phyloP scores from a whole-genome alignment of 2,113 vertebrate genomes.

The Dunckerocampus dactyliophorus region DNA sequence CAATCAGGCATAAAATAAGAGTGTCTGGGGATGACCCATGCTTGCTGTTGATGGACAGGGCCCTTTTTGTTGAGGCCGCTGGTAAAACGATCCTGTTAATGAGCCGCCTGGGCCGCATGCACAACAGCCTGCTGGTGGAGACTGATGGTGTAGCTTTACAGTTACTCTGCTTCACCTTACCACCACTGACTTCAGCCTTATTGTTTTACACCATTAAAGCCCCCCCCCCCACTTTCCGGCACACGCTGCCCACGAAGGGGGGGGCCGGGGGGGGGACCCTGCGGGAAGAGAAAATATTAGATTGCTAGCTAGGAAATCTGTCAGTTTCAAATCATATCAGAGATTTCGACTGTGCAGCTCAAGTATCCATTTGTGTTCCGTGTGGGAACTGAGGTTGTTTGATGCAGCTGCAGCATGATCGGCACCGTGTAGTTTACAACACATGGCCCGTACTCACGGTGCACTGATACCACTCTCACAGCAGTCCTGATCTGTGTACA shows the following conservation, averaged over 20 bases:
- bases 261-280: not conserved
- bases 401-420: constrained; percentile 58
- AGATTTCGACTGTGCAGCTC: constrained; percentile 28
- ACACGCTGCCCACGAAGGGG: not conserved
- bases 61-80: constrained; percentile 46
- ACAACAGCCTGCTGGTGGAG: constrained; percentile 64
- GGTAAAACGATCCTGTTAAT: constrained; percentile 65
- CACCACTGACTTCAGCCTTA: constrained; percentile 43
- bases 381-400: constrained; percentile 63
- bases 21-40: constrained; percentile 2
- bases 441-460: constrained; percentile 56
- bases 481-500: too few relatives aligned
- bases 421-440: constrained; percentile 19
- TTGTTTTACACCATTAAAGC: constrained; percentile 53
- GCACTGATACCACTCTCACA: constrained; percentile 13
- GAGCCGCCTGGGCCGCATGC: constrained; percentile 46
- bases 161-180: constrained; percentile 48
- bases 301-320: constrained; percentile 37
- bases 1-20: not conserved
- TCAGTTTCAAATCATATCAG: constrained; percentile 52
- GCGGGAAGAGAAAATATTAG: not conserved
- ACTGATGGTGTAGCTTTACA: constrained; percentile 59
- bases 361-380: constrained; percentile 37
- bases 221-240: constrained; percentile 14
- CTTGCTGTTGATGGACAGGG: constrained; percentile 39